Base-by-base conservation (phyloP, 2,113 vertebrate species). In the Macaca fascicularis region DNA sequence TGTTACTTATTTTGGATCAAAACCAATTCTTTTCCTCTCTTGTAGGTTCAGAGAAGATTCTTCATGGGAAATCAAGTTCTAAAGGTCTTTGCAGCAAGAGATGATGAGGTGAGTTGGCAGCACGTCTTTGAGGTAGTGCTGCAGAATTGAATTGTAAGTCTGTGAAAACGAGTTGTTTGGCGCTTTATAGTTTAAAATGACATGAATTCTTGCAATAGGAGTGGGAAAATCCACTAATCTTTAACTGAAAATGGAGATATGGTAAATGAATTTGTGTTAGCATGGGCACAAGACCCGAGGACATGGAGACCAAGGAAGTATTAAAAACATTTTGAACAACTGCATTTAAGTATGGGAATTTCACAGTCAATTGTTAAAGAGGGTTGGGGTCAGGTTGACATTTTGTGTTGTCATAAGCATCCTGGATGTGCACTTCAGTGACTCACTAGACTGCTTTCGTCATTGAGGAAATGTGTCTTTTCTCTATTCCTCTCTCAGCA, bases 21-120 rank as follows among this genome's bases (percentile, higher is more conserved):
- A 75, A 83, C 85, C 95, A 93, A 89, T 55, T 89, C 14, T 98
- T 96, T 70, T 93, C 32, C 14, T 90, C 6, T 27, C 74, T 69
- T 98, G 13, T 98, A 99, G 99, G 95, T 99, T 79, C 98, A 84
- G 69, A 99, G 98, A 55, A 99, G 99, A 98, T 99, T 99, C 74
- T 99, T 99, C 84, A 99, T 99, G 98, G 99, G 99, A 89, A 98
- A 50, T 84, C 99, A 99, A 91, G 98, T 99, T 96, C 48, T 99
- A 80, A 99, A 99, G 98, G 98, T 99, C 50, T 99, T 99, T 98
- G 97, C 99, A 93, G 94, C 98, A 0, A 99, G 98, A 96, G 99
- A 98, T 97, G 99, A 99, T 97, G 98, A 99, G 99, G 99, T 99
- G 91, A 99, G 98, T 94, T 95, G 55, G 93, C 48, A 74, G 3